Conservation (phyloP, 2,113 vertebrate genomes). For the Solenodon paradoxus region DNA sequence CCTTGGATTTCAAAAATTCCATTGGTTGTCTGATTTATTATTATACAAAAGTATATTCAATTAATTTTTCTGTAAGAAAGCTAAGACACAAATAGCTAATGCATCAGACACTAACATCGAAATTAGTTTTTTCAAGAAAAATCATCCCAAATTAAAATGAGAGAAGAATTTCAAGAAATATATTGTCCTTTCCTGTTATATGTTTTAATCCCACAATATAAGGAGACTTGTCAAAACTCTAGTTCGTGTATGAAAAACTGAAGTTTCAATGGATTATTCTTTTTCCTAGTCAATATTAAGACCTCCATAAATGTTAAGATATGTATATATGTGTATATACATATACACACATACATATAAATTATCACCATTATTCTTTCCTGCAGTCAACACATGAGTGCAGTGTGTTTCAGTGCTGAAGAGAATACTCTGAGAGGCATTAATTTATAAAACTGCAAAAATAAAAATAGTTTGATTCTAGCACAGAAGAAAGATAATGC, state of each 20-base stretch:
- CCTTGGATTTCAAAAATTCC: not conserved
- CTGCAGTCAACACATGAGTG: fast-evolving
- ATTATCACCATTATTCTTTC: not conserved
- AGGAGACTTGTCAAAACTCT: not conserved
- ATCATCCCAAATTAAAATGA: not conserved
- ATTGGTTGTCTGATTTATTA: not conserved
- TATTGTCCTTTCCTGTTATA: not conserved
- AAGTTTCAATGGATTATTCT: not conserved
- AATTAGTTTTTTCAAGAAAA: not conserved
- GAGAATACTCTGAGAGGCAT: not conserved
- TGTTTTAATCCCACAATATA: not conserved
- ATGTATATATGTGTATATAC: too few relatives aligned
- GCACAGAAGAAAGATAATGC: not conserved
- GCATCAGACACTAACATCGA: not conserved
- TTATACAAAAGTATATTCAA: not conserved
- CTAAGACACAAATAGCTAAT: not conserved
- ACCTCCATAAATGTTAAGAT: not conserved
- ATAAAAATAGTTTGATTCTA: not conserved
- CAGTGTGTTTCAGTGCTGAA: not conserved
- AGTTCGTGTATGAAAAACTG: not conserved
- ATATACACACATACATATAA: too few relatives aligned
- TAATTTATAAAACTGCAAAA: not conserved
- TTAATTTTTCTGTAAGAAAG: not conserved
- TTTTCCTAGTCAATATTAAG: not conserved
- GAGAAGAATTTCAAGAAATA: not conserved